Base-by-base conservation (phyloP, 2,797 vertebrate genomes). In the Phrynocephalus guinanensis region DNA sequence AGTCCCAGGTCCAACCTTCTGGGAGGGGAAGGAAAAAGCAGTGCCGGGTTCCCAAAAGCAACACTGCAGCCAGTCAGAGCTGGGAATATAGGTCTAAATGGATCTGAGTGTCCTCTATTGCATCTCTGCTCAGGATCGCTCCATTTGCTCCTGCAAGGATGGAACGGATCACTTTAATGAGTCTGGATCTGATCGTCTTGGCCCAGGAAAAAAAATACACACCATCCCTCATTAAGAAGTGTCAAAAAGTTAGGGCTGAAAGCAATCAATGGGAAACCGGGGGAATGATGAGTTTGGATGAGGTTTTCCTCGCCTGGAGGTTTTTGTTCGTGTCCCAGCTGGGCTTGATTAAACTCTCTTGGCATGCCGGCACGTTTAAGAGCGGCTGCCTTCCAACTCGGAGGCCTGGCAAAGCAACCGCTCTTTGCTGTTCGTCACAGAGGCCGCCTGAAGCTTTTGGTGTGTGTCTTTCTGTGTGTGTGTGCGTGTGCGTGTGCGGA, bases 301-400 rank as follows among this genome's bases (percentile, higher is more conserved):
- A 72, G 56, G 60, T 60, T 82, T n/a, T 78, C 76, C 10, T 13
- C 28, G 84, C 44, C 82, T 80, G 18, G 22, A 81, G 82, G 88
- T 83, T 82, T 73, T 71, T 30, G 84, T 80, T 87, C 82, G 86
- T 60, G 89, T 44, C 67, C 72, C 87, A 84, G 76, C 88, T 86
- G 86, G 87, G 86, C 80, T 52, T 72, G 83, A 87, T 89, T 89
- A 84, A 67, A 81, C 72, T 44, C 68, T 67, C 38, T 77, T 82
- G 86, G 86, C 89, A 87, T 90, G 81, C 86, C 86, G 52, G 72
- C 91, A 89, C 86, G 84, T 85, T 86, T 48, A 44, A 26, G 33
- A 85, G 83, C 78, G 75, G 33, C 56, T 83, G 6, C 2, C 50
- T 87, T 86, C 83, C 85, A 82, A 63, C 70, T 30, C 33, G 26